phyloP scores from a whole-genome alignment of 2,888 invertebrate species.

The Prosopocoilus inquinatus region DNA sequence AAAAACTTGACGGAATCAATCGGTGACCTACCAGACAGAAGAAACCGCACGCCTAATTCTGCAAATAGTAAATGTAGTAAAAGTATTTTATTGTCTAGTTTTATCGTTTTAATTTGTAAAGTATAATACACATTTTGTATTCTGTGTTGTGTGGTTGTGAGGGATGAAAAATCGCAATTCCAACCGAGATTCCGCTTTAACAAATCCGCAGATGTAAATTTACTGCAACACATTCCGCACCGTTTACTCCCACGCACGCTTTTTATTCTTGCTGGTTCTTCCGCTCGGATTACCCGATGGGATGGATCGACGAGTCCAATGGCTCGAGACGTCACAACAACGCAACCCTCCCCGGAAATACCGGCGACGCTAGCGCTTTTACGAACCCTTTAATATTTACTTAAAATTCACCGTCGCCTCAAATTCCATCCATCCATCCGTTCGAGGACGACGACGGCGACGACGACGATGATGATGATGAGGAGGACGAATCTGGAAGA shows the following conservation, averaged over 20 bases:
- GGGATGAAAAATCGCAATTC: neutral
- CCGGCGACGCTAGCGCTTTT: neutral
- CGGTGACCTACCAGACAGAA: neutral
- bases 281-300: too few species aligned
- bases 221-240: neutral
- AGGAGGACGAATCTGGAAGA: constrained; percentile 4
- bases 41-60: neutral
- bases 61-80: neutral
- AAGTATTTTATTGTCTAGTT: neutral
- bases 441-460: too few species aligned
- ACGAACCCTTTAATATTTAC: neutral
- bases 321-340: neutral
- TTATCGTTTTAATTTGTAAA: neutral
- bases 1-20: neutral
- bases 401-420: too few species aligned
- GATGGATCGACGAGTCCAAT: neutral
- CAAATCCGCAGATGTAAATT: too few species aligned
- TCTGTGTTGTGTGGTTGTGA: constrained; percentile 14
- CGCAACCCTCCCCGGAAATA: neutral
- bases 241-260: too few species aligned
- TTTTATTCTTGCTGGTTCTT: too few species aligned
- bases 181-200: too few species aligned
- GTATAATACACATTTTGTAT: constrained; percentile 3
- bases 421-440: too few species aligned
- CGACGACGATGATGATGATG: neutral